Percentiles rank a stretch among this genome's conserved stretches.
phyloP scores from a whole-genome alignment of 1,140 invertebrate species.

The Dinothrombium tinctorium region DNA sequence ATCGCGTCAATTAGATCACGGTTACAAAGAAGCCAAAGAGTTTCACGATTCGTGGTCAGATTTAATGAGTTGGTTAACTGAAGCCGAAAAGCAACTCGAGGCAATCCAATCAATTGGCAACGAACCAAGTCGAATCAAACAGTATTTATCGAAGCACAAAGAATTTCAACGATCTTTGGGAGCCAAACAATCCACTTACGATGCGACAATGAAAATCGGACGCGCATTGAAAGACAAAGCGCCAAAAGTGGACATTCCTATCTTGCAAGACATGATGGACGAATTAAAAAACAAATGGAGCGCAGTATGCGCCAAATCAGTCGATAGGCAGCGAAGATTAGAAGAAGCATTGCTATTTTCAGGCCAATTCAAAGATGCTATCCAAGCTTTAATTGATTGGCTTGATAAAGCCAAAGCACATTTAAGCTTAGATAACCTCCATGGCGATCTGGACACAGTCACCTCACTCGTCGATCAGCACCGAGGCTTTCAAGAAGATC shows the following conservation, averaged over 20 bases:
- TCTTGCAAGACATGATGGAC: slow-evolving; percentile 53
- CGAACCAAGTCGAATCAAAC: slow-evolving; percentile 77
- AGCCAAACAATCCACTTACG: slow-evolving; percentile 68
- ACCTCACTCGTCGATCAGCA: slow-evolving; percentile 76
- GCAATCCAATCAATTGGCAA: slow-evolving; percentile 27
- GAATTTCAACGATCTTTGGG: slow-evolving; percentile 78
- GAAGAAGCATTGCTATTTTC: slow-evolving; percentile 82
- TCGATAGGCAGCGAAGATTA: slow-evolving; percentile 73
- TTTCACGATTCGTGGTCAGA: slow-evolving; percentile 68
- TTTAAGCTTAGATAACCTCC: slow-evolving; percentile 53
- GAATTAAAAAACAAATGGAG: slow-evolving; percentile 89
- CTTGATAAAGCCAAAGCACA: slow-evolving; percentile 50
- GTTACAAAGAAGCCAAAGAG: slow-evolving; percentile 84
- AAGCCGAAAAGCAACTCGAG: slow-evolving; percentile 19
- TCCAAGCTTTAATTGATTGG: slow-evolving; percentile 82
- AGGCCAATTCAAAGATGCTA: slow-evolving; percentile 86
- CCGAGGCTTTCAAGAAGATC: slow-evolving; percentile 69
- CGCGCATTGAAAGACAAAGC: slow-evolving; percentile 78
- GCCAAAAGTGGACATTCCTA: slow-evolving; percentile 60
- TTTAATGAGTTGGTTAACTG: slow-evolving; percentile 53
- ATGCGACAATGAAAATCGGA: slow-evolving; percentile 64
- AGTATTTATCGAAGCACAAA: slow-evolving; percentile 64
- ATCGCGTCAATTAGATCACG: slow-evolving; percentile 74
- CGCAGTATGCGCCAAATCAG: slow-evolving; percentile 71
- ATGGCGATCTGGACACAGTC: slow-evolving; percentile 89